Evolutionary conservation across 2,113 vertebrate genomes (phyloP).

Genomic region (Ondatra zibethicus): DNA sequence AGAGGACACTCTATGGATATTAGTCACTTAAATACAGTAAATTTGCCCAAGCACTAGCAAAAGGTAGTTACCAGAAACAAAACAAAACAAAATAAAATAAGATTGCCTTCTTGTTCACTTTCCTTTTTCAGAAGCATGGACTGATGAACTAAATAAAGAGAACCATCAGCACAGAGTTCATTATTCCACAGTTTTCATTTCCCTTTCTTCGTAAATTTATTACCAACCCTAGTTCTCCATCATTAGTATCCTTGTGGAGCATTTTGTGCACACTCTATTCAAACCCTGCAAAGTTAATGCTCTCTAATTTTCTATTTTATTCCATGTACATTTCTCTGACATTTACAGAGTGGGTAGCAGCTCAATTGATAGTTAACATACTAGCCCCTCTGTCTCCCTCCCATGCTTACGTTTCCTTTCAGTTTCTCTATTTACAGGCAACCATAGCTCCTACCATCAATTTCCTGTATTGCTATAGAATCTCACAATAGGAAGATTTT

Average conservation of each 20-base stretch:
- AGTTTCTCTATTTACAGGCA: slow-evolving; percentile 61
- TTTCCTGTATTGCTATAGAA: slow-evolving; percentile 63
- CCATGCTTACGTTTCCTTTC: not conserved
- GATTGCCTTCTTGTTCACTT: not conserved
- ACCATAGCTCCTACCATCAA: slow-evolving; percentile 58
- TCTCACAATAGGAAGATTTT: slow-evolving; percentile 43
- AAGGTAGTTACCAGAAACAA: not conserved
- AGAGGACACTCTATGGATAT: slow-evolving; percentile 59
- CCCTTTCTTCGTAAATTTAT: not conserved
- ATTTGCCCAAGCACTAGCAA: not conserved
- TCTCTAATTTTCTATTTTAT: not conserved
- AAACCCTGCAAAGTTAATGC: not conserved
- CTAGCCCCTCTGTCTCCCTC: not conserved
- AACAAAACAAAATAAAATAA: too few species aligned
- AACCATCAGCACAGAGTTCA: not conserved
- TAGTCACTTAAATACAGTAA: slow-evolving; percentile 52
- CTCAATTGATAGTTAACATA: slow-evolving; percentile 41
- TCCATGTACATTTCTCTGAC: not conserved
- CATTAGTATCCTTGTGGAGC: not conserved
- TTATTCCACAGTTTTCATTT: not conserved
- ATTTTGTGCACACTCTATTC: not conserved
- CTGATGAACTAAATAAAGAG: not conserved
- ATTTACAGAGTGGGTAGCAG: slow-evolving; percentile 18
- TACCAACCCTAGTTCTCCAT: not conserved
- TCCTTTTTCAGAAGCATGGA: not conserved